These are phyloP conservation scores for Aleiodes sp. DNA, from an alignment of 1,140 invertebrate species.

Conservation along the genomic window DNA sequence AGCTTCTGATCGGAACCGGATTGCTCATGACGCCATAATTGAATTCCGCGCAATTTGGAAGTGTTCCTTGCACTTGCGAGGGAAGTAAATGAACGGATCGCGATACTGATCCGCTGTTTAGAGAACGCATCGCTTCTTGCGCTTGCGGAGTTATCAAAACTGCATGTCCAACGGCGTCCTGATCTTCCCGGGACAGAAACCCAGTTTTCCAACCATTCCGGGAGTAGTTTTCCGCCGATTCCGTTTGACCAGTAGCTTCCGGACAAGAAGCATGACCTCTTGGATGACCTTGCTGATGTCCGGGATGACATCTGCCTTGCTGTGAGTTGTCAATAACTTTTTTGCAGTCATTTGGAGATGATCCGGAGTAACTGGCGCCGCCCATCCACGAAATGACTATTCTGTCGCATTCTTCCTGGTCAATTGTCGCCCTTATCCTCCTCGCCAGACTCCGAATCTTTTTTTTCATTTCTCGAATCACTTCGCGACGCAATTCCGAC, in stretches of 20 bases:
- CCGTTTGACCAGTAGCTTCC: neutral
- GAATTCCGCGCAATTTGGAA: constrained; percentile 34
- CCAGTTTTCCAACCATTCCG: constrained; percentile 31
- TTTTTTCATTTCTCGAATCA: constrained; percentile 6
- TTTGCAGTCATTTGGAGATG: constrained; percentile 18
- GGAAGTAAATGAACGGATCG: neutral
- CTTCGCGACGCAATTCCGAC: constrained; percentile 12
- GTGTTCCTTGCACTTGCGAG: neutral
- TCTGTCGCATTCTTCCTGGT: neutral
- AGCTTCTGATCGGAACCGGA: neutral
- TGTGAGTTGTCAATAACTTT: constrained; percentile 41
- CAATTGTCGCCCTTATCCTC: constrained; percentile 27
- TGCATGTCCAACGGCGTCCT: constrained; percentile 36
- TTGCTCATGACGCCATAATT: neutral
- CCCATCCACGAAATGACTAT: constrained; percentile 39
- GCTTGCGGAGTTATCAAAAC: neutral
- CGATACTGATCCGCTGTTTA: constrained; percentile 19
- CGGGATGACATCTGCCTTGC: neutral
- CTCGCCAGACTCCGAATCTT: constrained; percentile 24
- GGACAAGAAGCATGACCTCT: constrained; percentile 41
- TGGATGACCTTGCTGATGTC: constrained; percentile 37
- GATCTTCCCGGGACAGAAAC: constrained; percentile 38
- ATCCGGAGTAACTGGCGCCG: constrained; percentile 43
- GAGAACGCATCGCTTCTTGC: constrained; percentile 12
- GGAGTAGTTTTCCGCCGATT: constrained; percentile 41